phyloP scores from a whole-genome alignment of 1,140 invertebrate species.

The Orussus abietinus region DNA sequence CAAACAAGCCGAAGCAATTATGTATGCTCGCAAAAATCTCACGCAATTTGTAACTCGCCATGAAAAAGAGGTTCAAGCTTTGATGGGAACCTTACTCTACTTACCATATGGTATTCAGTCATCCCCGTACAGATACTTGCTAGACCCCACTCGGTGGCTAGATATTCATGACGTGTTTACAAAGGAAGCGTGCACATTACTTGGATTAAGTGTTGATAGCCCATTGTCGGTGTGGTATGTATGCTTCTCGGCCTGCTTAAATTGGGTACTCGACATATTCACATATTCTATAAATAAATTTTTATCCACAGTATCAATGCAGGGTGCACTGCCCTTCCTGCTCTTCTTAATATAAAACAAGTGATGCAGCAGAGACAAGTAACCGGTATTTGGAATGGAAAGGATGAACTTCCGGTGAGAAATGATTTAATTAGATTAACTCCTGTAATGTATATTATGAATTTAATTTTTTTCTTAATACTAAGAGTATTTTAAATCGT shows the following conservation, averaged over 20 bases:
- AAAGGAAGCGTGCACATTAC: conserved; percentile 84
- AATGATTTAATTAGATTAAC: conserved; percentile 11
- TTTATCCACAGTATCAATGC: conserved; percentile 74
- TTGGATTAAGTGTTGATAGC: conserved; percentile 86
- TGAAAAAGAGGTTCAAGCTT: conserved; percentile 80
- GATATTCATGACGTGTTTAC: conserved; percentile 81
- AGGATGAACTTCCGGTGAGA: conserved; percentile 92
- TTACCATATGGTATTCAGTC: conserved; percentile 72
- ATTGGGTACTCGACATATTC: not conserved
- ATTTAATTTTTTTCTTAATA: conserved; percentile 3
- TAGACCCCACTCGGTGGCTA: conserved; percentile 77
- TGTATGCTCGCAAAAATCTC: conserved; percentile 82
- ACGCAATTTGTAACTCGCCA: conserved; percentile 76
- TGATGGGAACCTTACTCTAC: conserved; percentile 87
- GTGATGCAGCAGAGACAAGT: conserved; percentile 95
- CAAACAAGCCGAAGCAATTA: conserved; percentile 73
- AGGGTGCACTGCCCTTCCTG: conserved; percentile 88
- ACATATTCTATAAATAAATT: conserved; percentile 1
- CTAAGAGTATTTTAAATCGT: conserved; percentile 6
- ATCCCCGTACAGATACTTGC: conserved; percentile 77
- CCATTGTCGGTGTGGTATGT: conserved; percentile 68
- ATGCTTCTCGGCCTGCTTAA: not conserved
- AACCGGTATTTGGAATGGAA: conserved; percentile 88
- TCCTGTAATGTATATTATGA: not conserved
- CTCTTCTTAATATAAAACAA: conserved; percentile 91